Evolutionary conservation across 2,888 invertebrate genomes (phyloP), one percentile per base, ranked within the genome.

Genomic region (Elegia similella): DNA sequence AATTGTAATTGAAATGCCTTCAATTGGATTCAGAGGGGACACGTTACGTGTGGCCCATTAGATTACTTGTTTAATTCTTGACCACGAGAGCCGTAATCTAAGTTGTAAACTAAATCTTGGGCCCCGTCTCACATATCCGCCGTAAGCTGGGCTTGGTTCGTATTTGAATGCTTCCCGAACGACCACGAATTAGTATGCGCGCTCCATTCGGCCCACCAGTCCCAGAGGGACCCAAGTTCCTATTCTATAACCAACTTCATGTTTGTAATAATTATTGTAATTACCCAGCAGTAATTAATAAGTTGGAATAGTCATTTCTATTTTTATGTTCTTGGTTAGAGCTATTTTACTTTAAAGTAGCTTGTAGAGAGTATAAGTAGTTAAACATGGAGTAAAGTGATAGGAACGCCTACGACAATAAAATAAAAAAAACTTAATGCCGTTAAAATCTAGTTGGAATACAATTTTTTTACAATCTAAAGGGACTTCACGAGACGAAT

Each of bases 41-140:
- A 70, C 72, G 74, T 80, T 76, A 84, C 83, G 76, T 82, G 80
- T 76, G 72, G 69, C 67, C 79, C 76, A 82, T 84, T 80, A 84
- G 76, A 81, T 82, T 81, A 84, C 82, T 86, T 85, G 86, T 86
- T 87, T 90, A 88, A 89, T 86, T 89, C 88, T 90, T 90, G 90
- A 90, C 90, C 90, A 86, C 80, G 73, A 67, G 69, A 68, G 73
- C 69, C 67, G 81, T 88, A 90, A 90, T 90, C 88, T 89, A 84
- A 89, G 89, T 89, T 88, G 86, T 88, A 86, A 87, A 89, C 86
- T 89, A 89, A 88, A 85, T 88, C 91, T 90, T 90, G 80, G 86
- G 82, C 70, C 69, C 71, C 78, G 83, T 84, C 86, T 87, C 89
- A 89, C 90, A 90, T 89, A 88, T 88, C 88, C 86, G 78, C 71